Evolutionary conservation across 1,140 invertebrate genomes (phyloP).

Genomic region (Ips typographus): DNA sequence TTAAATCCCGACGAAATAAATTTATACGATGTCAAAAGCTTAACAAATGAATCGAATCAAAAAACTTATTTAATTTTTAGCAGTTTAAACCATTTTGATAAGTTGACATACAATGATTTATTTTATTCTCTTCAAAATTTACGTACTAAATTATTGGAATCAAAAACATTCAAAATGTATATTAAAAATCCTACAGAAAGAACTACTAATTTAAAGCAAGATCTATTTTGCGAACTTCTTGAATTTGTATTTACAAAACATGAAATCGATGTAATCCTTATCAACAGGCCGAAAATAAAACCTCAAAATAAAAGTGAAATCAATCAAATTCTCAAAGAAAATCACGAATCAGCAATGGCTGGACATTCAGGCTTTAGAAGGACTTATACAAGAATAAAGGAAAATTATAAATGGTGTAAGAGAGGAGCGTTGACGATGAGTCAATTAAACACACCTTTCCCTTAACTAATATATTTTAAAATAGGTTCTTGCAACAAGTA

Average conservation of each 20-base stretch:
- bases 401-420: conserved; percentile 30
- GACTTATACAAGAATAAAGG: conserved; percentile 20
- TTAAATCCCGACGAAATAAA: too few species aligned
- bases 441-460: too few species aligned
- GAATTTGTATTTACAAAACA: conserved; percentile 12
- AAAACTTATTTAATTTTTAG: too few species aligned
- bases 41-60: too few species aligned
- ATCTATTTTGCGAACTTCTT: conserved; percentile 16
- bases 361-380: conserved; percentile 13
- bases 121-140: too few species aligned
- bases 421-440: too few species aligned
- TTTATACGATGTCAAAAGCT: too few species aligned
- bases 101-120: too few species aligned
- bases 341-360: conserved; percentile 5
- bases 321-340: conserved; percentile 16
- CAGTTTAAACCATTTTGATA: too few species aligned
- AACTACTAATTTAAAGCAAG: conserved; percentile 11
- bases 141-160: background rate
- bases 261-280: conserved; percentile 9
- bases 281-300: conserved; percentile 14
- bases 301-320: conserved; percentile 15
- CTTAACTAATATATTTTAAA: too few species aligned
- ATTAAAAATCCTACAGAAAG: conserved; percentile 13
- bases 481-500: too few species aligned
- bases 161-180: conserved; percentile 18